Percentiles rank a stretch among this genome's conserved stretches.
Evolutionary conservation across 2,888 invertebrate species (phyloP).

Genomic region (Nephrocerus scutellatus): DNA sequence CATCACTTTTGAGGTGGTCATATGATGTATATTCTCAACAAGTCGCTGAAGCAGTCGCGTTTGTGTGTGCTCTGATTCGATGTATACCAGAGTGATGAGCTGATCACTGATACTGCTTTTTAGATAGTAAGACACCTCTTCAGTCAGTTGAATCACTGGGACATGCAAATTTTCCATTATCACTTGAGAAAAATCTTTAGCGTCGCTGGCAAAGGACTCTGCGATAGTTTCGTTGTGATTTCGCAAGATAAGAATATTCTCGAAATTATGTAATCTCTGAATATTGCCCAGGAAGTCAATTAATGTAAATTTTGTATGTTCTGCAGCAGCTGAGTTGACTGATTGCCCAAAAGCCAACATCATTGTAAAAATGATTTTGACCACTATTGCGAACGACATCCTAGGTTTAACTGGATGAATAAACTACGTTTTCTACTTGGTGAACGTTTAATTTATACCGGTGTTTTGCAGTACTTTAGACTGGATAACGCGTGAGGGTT

Average conservation of each 20-base stretch:
- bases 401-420: no score
- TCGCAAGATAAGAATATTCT: slow-evolving; percentile 24
- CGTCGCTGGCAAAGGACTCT: slow-evolving; percentile 9
- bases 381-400: no score
- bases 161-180: slow-evolving; percentile 24
- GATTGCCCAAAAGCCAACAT: no score
- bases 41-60: slow-evolving; percentile 25
- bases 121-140: slow-evolving; percentile 25
- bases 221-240: slow-evolving; percentile 18
- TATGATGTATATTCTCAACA: slow-evolving; percentile 28
- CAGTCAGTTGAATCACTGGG: slow-evolving; percentile 31
- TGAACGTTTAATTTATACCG: no score
- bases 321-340: no score
- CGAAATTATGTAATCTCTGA: slow-evolving; percentile 20
- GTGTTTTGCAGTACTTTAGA: no score
- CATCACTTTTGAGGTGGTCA: slow-evolving; percentile 30
- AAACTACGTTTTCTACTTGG: no score
- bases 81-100: slow-evolving; percentile 27
- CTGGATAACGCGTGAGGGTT: no score
- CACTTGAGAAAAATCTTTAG: slow-evolving; percentile 12
- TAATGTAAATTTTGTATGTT: no score
- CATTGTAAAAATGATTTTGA: no score
- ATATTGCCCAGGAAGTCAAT: slow-evolving; percentile 24
- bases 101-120: slow-evolving; percentile 22
- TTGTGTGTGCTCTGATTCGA: slow-evolving; percentile 21